Evolutionary conservation across 2,113 vertebrate species (phyloP).

Genomic region (Sinocyclocheilus anshuiensis): DNA sequence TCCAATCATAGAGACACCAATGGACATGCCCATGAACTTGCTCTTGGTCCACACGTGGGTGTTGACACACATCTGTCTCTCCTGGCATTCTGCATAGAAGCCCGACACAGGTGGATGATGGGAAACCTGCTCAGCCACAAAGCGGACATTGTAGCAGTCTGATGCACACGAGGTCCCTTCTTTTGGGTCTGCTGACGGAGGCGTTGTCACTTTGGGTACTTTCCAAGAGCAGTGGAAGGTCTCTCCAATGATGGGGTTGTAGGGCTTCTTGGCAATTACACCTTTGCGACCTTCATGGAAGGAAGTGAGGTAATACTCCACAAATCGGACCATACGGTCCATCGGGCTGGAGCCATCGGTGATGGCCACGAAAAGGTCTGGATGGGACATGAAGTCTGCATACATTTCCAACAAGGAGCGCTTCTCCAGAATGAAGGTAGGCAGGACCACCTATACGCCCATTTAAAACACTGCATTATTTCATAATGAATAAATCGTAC

Average conservation of each 20-base stretch:
- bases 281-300: conserved; percentile 98
- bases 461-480: not conserved
- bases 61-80: conserved; percentile 92
- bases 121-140: conserved; percentile 96
- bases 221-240: conserved; percentile 98
- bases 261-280: conserved; percentile 97
- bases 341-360: conserved; percentile 82
- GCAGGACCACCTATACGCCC: conserved; percentile 87
- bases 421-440: conserved; percentile 97
- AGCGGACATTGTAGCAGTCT: conserved; percentile 85
- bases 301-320: conserved; percentile 98
- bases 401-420: conserved; percentile 98
- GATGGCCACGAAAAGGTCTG: conserved; percentile 90
- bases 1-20: conserved; percentile 96
- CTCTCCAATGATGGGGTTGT: conserved; percentile 98
- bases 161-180: conserved; percentile 53
- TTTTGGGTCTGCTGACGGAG: conserved; percentile 59
- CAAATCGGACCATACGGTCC: conserved; percentile 94
- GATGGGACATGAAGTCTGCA: conserved; percentile 97
- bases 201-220: conserved; percentile 70
- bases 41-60: conserved; percentile 98
- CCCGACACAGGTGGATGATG: conserved; percentile 98
- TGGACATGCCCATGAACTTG: conserved; percentile 99
- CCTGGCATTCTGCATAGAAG: conserved; percentile 95
- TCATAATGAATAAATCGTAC: not conserved